A percentile compares a stretch with the other conserved stretches of the same genome.
phyloP scores from a whole-genome alignment of 2,113 vertebrate species.

The Morone chrysops region DNA sequence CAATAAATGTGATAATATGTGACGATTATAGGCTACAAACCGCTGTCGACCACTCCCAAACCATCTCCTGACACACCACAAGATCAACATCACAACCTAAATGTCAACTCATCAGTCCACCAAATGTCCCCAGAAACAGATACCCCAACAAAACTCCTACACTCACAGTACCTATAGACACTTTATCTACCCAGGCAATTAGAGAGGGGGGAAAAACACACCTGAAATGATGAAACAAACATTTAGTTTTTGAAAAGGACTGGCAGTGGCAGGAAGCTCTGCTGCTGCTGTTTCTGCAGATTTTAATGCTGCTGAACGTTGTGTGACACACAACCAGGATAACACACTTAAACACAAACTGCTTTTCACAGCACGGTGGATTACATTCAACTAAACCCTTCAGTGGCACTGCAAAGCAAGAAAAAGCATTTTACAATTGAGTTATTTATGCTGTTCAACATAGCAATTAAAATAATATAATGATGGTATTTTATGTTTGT shows the following conservation, averaged over 20 bases:
- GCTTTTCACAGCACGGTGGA: not conserved
- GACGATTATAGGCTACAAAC: no score
- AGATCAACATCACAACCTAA: no score
- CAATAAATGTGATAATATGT: no score
- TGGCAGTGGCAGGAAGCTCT: not conserved
- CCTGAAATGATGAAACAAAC: not conserved
- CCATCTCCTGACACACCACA: no score
- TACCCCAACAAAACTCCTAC: no score
- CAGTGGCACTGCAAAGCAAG: not conserved
- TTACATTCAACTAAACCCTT: not conserved
- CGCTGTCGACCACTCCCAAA: no score
- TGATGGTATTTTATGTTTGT: constrained; percentile 10
- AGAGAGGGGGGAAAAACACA: not conserved
- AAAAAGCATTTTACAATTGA: not conserved
- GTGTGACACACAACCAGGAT: not conserved
- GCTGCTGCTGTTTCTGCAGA: not conserved
- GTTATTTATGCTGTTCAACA: not conserved
- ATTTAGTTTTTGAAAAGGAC: no score
- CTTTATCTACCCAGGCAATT: no score
- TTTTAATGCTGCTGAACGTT: not conserved
- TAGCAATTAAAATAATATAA: not conserved
- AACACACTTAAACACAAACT: not conserved
- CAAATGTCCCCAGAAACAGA: no score
- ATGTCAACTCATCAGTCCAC: no score
- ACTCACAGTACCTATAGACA: no score